Percentiles rank a stretch among this genome's conserved stretches.
Conservation (phyloP, 2,888 invertebrate species). For the Ochlodes sylvanus region DNA sequence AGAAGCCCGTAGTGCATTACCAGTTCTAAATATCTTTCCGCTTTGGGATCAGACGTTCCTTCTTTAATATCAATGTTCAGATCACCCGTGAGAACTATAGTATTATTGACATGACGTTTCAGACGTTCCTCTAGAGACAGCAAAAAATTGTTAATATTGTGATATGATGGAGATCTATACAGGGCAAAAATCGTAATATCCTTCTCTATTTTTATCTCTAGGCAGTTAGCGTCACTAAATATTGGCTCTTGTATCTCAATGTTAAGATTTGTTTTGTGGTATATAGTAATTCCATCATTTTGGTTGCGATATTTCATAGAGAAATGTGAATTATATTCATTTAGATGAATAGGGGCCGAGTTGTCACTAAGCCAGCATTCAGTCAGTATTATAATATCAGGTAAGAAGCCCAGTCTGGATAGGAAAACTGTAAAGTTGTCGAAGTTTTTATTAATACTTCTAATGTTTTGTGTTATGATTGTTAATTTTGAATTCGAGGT, state of each 20-base stretch:
- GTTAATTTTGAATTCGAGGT: background rate
- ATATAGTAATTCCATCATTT: background rate
- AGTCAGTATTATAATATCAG: background rate
- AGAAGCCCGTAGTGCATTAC: too few species aligned
- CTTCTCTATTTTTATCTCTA: too few species aligned
- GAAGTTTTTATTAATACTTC: slow-evolving; percentile 12
- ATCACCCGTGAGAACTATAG: too few species aligned
- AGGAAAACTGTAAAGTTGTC: slow-evolving; percentile 2
- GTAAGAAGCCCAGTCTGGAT: background rate
- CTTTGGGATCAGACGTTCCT: too few species aligned
- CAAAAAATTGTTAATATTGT: too few species aligned
- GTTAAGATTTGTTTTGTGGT: background rate
- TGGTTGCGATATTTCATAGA: background rate
- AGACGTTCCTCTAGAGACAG: too few species aligned
- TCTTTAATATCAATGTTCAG: too few species aligned
- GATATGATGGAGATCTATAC: too few species aligned
- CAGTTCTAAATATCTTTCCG: too few species aligned
- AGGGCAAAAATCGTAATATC: background rate
- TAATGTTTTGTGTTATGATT: slow-evolving; percentile 5
- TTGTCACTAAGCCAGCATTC: slow-evolving; percentile 8
- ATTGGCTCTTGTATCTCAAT: too few species aligned
- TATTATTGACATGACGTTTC: too few species aligned
- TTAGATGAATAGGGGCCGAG: background rate
- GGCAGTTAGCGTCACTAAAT: too few species aligned
- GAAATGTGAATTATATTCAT: background rate